A percentile compares a stretch with the other conserved stretches of the same genome.
Evolutionary conservation across 1,140 invertebrate species (phyloP).

Genomic region (Atta cephalotes): DNA sequence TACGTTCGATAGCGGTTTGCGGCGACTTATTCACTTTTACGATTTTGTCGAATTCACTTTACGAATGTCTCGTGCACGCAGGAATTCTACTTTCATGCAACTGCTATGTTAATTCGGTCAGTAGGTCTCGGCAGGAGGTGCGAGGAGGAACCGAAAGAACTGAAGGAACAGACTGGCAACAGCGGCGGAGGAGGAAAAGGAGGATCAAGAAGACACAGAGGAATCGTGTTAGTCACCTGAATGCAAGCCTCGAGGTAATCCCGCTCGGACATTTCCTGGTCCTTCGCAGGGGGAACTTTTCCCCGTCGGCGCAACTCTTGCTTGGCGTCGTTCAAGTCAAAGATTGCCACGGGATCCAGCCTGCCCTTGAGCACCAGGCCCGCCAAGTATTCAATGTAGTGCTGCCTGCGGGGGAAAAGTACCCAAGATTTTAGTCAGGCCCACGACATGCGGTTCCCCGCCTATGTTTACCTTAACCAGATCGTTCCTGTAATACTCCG

Average conservation of each 20-base stretch:
- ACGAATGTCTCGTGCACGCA: constrained; percentile 55
- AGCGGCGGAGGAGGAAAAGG: not conserved
- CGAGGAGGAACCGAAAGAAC: constrained; percentile 11
- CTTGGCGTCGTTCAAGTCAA: constrained; percentile 94
- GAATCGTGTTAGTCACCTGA: constrained; percentile 82
- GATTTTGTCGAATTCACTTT: constrained; percentile 37
- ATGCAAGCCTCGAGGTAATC: constrained; percentile 86
- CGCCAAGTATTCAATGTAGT: constrained; percentile 98
- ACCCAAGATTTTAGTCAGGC: constrained; percentile 77
- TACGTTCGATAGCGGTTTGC: constrained; percentile 9
- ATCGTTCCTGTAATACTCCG: constrained; percentile 89
- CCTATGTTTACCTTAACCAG: constrained; percentile 89
- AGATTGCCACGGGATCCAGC: constrained; percentile 95
- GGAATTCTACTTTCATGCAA: constrained; percentile 70
- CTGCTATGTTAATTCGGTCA: constrained; percentile 71
- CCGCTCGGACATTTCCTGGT: constrained; percentile 85
- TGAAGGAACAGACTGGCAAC: not conserved
- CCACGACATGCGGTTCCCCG: constrained; percentile 20
- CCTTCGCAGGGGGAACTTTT: constrained; percentile 89
- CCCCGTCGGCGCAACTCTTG: constrained; percentile 94
- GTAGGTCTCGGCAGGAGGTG: constrained; percentile 45
- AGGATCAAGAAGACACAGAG: not conserved
- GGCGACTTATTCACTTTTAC: constrained; percentile 36
- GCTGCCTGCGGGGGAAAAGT: constrained; percentile 90
- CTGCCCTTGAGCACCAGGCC: constrained; percentile 92